Percentiles rank a stretch among this genome's conserved stretches.
Conservation (phyloP, 2,888 invertebrate genomes). For the Myopa testacea region DNA sequence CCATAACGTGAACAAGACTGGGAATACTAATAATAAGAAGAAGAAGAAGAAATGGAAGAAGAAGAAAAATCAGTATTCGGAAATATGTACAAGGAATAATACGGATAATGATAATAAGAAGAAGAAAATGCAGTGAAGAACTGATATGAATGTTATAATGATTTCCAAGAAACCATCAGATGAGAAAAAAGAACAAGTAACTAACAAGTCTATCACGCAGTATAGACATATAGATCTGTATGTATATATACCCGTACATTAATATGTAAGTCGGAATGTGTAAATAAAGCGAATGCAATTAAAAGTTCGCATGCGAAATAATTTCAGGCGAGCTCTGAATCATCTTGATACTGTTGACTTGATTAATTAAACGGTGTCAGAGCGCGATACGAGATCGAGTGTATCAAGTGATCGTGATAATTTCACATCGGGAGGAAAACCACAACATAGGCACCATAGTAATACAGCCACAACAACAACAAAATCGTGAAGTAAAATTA, state of each 20-base stretch:
- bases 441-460: not conserved
- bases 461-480: too few species aligned
- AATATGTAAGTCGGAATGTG: too few species aligned
- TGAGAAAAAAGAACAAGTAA: too few species aligned
- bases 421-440: not conserved
- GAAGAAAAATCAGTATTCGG: not conserved
- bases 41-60: not conserved
- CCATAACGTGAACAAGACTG: not conserved
- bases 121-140: too few species aligned
- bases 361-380: slow-evolving; percentile 22
- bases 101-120: too few species aligned
- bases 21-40: not conserved
- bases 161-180: too few species aligned
- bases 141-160: not conserved
- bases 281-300: not conserved
- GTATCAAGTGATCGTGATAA: not conserved
- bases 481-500: too few species aligned
- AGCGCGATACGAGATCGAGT: slow-evolving; percentile 3
- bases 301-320: not conserved
- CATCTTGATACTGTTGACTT: slow-evolving; percentile 5
- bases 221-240: not conserved
- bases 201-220: too few species aligned
- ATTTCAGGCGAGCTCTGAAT: not conserved
- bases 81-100: too few species aligned
- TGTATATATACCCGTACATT: too few species aligned